A percentile compares a stretch with the other conserved stretches of the same genome.
Evolutionary conservation across 2,888 invertebrate genomes (phyloP).

Genomic region (Vannuccia rotundouncinata): DNA sequence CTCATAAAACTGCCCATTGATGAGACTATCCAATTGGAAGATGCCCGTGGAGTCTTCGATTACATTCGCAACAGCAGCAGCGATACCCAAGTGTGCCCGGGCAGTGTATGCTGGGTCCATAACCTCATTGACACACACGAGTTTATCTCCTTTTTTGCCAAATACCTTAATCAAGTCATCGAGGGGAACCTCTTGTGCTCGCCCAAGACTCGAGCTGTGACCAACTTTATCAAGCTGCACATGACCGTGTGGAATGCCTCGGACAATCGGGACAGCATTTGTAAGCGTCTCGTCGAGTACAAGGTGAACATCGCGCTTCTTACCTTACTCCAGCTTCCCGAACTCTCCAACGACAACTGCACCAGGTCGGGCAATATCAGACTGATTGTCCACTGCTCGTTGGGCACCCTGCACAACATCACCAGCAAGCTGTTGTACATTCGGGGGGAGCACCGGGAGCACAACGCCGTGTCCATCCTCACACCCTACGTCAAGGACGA

Average conservation of each 20-base stretch:
- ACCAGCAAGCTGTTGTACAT: background rate
- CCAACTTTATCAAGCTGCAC: conserved; percentile 27
- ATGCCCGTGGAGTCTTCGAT: conserved; percentile 56
- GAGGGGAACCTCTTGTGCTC: background rate
- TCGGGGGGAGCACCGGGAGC: conserved; percentile 2
- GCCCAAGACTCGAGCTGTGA: conserved; percentile 5
- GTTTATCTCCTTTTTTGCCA: background rate
- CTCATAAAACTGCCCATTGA: conserved; percentile 43
- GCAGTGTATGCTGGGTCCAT: background rate
- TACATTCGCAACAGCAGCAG: conserved; percentile 55
- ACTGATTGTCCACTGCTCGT: background rate
- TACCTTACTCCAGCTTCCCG: background rate
- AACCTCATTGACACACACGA: background rate
- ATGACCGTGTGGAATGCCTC: conserved; percentile 35
- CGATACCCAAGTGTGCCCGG: conserved; percentile 48
- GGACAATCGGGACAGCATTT: conserved; percentile 31
- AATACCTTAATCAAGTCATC: background rate
- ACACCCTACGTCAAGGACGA: conserved; percentile 16
- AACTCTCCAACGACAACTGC: background rate
- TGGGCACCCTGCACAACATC: conserved; percentile 38
- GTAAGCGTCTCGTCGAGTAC: background rate
- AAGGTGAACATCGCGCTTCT: conserved; percentile 11
- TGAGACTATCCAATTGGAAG: conserved; percentile 55
- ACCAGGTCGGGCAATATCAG: background rate
- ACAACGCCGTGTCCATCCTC: conserved; percentile 32